Conservation (phyloP, 2,113 vertebrate genomes). For the Sula dactylatra region DNA sequence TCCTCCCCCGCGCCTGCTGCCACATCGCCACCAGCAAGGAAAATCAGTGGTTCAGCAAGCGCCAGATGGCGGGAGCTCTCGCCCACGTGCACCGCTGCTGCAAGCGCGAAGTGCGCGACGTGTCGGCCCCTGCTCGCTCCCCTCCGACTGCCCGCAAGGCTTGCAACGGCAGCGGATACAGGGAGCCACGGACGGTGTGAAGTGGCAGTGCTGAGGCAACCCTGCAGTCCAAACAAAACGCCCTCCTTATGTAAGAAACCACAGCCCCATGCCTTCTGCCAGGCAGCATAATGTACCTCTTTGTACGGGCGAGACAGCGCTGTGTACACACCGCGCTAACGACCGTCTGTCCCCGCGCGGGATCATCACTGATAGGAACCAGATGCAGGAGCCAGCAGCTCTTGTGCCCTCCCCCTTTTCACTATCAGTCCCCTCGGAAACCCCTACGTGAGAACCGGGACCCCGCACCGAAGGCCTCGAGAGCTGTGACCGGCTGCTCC, state of each 20-base stretch:
- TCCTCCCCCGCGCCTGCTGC: background rate
- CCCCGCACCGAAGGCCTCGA: background rate
- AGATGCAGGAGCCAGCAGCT: conserved; percentile 26
- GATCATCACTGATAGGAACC: conserved; percentile 55
- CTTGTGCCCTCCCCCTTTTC: background rate
- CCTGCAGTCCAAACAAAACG: conserved; percentile 63
- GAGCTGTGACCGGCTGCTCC: background rate
- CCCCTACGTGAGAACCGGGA: background rate
- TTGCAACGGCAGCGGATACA: background rate
- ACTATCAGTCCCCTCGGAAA: accelerated
- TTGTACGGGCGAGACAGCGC: conserved; percentile 42
- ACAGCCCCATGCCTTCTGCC: conserved; percentile 58
- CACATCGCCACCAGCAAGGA: accelerated
- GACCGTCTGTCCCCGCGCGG: conserved; percentile 5
- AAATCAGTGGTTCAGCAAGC: accelerated
- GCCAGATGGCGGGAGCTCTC: background rate
- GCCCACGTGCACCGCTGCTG: background rate
- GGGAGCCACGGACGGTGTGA: conserved; percentile 22
- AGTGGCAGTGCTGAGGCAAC: conserved; percentile 45
- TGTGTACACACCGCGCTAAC: background rate
- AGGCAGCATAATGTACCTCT: conserved; percentile 74
- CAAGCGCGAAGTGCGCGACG: accelerated
- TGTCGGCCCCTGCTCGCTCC: background rate
- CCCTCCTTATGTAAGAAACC: conserved; percentile 77
- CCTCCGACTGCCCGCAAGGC: background rate